Evolutionary conservation across 1,140 invertebrate species (phyloP).

Genomic region (Drosophila watanabei): DNA sequence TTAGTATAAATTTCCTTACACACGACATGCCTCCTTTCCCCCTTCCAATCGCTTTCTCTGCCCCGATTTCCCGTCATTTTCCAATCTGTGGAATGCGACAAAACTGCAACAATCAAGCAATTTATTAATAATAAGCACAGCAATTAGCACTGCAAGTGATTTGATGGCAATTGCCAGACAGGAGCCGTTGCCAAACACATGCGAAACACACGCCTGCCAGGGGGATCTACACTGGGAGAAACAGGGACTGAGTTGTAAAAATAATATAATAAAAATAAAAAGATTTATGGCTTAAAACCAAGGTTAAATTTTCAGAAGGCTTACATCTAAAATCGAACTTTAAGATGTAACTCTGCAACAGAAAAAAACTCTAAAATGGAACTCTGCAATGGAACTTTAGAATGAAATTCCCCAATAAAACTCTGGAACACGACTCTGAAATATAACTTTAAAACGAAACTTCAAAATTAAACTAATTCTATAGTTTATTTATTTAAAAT

Average conservation of each 20-base stretch:
- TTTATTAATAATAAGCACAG: slow-evolving; percentile 61
- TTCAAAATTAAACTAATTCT: too few species aligned
- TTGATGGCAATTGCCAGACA: slow-evolving; percentile 38
- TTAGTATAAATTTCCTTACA: background rate
- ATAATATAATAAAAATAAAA: background rate
- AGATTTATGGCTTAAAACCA: too few species aligned
- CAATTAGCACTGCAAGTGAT: slow-evolving; percentile 61
- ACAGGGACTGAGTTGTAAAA: background rate
- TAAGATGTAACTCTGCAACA: too few species aligned
- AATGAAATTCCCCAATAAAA: too few species aligned
- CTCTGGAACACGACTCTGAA: too few species aligned
- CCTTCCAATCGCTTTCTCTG: background rate
- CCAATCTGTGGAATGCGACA: slow-evolving; percentile 37
- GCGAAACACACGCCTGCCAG: slow-evolving; percentile 3
- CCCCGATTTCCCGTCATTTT: background rate
- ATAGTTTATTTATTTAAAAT: too few species aligned
- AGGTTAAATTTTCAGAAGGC: background rate
- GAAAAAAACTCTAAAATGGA: background rate
- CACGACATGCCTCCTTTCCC: background rate
- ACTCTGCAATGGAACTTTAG: too few species aligned
- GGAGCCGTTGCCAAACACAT: slow-evolving; percentile 4
- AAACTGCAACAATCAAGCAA: slow-evolving; percentile 51
- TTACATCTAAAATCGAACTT: background rate
- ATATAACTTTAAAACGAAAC: too few species aligned
- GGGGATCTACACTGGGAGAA: background rate